A percentile compares a stretch with the other conserved stretches of the same genome.
Conservation (phyloP, 2,797 vertebrate species). For the Cygnus olor region DNA sequence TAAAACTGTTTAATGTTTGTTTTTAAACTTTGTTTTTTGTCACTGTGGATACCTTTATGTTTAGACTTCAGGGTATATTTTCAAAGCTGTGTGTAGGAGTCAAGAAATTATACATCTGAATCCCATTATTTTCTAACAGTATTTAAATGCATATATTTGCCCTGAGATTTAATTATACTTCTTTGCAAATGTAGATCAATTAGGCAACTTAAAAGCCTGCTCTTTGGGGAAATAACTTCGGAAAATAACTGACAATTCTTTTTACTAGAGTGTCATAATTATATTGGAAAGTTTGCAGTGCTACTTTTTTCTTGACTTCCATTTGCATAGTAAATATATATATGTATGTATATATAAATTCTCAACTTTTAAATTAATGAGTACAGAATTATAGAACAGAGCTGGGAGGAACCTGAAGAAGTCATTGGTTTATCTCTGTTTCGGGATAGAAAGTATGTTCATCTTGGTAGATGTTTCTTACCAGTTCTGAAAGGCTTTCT, state of each 20-base stretch:
- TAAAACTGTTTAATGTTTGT: conserved; percentile 26
- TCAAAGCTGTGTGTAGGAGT: conserved; percentile 34
- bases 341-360: not conserved
- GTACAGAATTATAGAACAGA: not conserved
- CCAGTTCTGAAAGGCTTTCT: not conserved
- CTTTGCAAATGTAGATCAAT: conserved; percentile 45
- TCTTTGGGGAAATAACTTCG: conserved; percentile 17
- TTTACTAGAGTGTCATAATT: not conserved
- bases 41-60: conserved; percentile 4
- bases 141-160: conserved; percentile 44
- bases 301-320: not conserved
- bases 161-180: conserved; percentile 55
- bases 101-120: conserved; percentile 35
- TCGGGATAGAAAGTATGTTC: not conserved
- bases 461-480: not conserved
- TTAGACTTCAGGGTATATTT: conserved; percentile 44
- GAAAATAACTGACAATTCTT: conserved; percentile 18
- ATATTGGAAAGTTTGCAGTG: not conserved
- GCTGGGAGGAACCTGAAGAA: not conserved
- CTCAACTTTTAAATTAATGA: not conserved
- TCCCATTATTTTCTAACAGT: conserved; percentile 31
- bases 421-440: not conserved
- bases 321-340: not conserved
- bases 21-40: conserved; percentile 19
- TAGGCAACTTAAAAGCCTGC: conserved; percentile 23